These are phyloP conservation scores for Drosophila asahinai DNA, from an alignment of 1,140 invertebrate genomes.

Conservation along the genomic window DNA sequence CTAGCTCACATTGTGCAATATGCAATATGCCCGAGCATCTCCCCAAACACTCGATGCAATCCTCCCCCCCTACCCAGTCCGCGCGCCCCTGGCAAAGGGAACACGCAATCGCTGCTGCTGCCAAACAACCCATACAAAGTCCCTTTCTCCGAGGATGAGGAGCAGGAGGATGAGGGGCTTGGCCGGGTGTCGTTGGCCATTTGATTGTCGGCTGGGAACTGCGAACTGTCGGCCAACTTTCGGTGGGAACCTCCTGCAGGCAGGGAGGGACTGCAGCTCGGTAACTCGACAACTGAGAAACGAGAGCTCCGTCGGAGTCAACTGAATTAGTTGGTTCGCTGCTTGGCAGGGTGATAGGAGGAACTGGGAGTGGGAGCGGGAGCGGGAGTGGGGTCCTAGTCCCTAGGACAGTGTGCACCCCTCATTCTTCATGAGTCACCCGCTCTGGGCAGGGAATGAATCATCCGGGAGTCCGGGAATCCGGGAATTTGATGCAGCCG, in stretches of 20 bases:
- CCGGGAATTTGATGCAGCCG: constrained; percentile 43
- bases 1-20: constrained; percentile 35
- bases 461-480: constrained; percentile 28
- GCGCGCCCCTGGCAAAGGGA: constrained; percentile 8
- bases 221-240: constrained; percentile 53
- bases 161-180: background rate
- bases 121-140: constrained; percentile 72
- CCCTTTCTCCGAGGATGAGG: constrained; percentile 18
- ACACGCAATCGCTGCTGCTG: constrained; percentile 45
- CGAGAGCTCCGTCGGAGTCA: constrained; percentile 25
- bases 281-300: constrained; percentile 9
- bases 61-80: background rate
- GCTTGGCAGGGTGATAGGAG: constrained; percentile 21
- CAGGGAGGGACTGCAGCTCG: background rate
- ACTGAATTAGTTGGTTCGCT: constrained; percentile 55
- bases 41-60: constrained; percentile 38
- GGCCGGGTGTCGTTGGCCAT: constrained; percentile 59
- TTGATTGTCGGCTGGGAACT: constrained; percentile 64
- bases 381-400: background rate
- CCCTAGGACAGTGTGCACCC: background rate
- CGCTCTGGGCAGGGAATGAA: constrained; percentile 27
- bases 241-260: constrained; percentile 1
- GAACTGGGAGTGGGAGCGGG: background rate
- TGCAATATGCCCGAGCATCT: constrained; percentile 56
- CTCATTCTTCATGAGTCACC: constrained; percentile 19